Conservation (phyloP, 2,888 invertebrate species). For the Andrena marginata region DNA sequence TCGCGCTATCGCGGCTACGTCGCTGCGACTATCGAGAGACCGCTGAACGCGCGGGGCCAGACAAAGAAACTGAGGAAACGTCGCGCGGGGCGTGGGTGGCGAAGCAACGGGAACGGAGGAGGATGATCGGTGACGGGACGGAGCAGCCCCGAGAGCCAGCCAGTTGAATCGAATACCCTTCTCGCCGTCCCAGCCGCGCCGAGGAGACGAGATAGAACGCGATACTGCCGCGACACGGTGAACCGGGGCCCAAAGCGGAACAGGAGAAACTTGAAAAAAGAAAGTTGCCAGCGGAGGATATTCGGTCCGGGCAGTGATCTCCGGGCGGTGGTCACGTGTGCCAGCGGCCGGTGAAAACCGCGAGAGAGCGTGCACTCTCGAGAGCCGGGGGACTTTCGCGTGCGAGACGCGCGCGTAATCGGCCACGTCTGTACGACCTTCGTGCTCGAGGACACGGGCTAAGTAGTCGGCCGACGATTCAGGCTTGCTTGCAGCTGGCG, state of each 20-base stretch:
- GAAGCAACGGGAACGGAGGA: neutral
- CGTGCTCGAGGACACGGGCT: neutral
- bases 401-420: neutral
- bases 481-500: neutral
- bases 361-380: slow-evolving; percentile 28
- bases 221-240: neutral
- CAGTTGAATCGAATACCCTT: slow-evolving; percentile 7
- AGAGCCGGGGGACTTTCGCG: slow-evolving; percentile 20
- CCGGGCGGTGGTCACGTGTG: slow-evolving; percentile 52
- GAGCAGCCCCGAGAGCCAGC: slow-evolving; percentile 11
- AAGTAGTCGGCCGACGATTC: neutral
- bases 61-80: slow-evolving; percentile 43
- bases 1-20: slow-evolving; percentile 48
- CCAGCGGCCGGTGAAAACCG: slow-evolving; percentile 41
- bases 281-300: slow-evolving; percentile 40
- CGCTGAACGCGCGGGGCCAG: slow-evolving; percentile 1
- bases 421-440: neutral
- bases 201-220: neutral
- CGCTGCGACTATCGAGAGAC: slow-evolving; percentile 5
- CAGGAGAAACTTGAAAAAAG: slow-evolving; percentile 48
- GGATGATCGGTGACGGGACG: slow-evolving; percentile 33
- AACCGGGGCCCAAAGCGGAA: slow-evolving; percentile 5
- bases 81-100: slow-evolving; percentile 44
- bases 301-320: slow-evolving; percentile 45
- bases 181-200: neutral